Base-by-base conservation (phyloP, 2,888 invertebrate species). In the Drosophila phalerata region DNA sequence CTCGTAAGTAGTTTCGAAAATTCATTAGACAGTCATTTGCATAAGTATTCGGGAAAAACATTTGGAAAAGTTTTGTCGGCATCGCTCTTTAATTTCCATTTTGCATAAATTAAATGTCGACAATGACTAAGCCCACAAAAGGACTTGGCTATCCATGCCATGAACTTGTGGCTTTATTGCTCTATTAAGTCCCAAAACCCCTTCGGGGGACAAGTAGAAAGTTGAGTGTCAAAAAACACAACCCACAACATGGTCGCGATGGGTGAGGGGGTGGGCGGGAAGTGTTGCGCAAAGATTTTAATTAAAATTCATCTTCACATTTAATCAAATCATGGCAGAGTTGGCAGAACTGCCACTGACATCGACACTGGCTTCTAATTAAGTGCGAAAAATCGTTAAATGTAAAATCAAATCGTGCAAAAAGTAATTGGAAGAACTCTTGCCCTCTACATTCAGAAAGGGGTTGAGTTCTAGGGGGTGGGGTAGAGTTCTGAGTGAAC, bases 221-320 rank as follows among this genome's bases (percentile, higher is more conserved):
- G 73, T 57, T 47, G 64, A 77, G 76, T 76, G 76, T 79, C 79
- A 79, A 76, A 77, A 69, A 68, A 58, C 42, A 22, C 30, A 56
- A 11, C 51, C 65, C 73, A 67, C 67, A 43, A 63, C 57, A 22
- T 38, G 19, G 40, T 11, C 30, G 30, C 30, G 17, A 4, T 22
- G 49, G 25, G 45, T n/a, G 3, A 6, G 3, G 43, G 37, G 40
- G n/a, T 17, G 19, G 11, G 25, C 28, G 30, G 19, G 28, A 11
- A 3, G 53, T 38, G 40, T 25, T 19, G 72, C 72, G 79, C 58
- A 85, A 85, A 87, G 90, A 89, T 92, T 92, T 92, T 92, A 92
- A 92, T 92, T 92, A 92, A 92, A 92, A 92, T 92, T 92, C 91
- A 92, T 92, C 91, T 92, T 90, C 91, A 90, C 90, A 89, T 91